Evolutionary conservation across 2,888 invertebrate genomes (phyloP).

Genomic region (Melitaea athalia): DNA sequence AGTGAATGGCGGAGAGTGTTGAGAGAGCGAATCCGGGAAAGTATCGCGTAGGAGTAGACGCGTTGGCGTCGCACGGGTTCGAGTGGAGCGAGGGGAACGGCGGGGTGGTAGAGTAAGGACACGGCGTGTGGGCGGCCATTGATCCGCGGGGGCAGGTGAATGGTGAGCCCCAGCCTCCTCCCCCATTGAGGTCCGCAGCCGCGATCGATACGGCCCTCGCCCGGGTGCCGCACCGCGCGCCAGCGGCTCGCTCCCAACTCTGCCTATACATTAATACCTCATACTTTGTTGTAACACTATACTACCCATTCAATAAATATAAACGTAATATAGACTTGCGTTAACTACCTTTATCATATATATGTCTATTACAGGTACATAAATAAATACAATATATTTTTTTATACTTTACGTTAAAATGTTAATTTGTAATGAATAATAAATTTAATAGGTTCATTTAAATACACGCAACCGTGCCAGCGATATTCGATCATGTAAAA

Average conservation of each 20-base stretch:
- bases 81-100: slow-evolving; percentile 39
- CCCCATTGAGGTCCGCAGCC: slow-evolving; percentile 62
- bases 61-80: slow-evolving; percentile 56
- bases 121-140: slow-evolving; percentile 77
- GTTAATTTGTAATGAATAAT: no score
- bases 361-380: no score
- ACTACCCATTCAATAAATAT: no score
- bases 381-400: no score
- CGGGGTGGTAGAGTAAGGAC: slow-evolving; percentile 49
- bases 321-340: no score
- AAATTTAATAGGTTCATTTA: no score
- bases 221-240: slow-evolving; percentile 34
- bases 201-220: slow-evolving; percentile 56
- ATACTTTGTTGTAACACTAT: no score
- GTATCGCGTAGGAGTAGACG: slow-evolving; percentile 68
- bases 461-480: no score
- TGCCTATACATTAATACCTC: no score
- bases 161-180: slow-evolving; percentile 63
- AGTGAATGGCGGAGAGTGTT: slow-evolving; percentile 70
- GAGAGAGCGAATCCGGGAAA: slow-evolving; percentile 68
- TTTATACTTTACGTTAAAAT: no score
- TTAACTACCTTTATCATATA: no score
- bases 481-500: not conserved
- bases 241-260: slow-evolving; percentile 4
- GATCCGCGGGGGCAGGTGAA: slow-evolving; percentile 77